phyloP scores from a whole-genome alignment of 2,797 vertebrate species.

The Myotis daubentonii region DNA sequence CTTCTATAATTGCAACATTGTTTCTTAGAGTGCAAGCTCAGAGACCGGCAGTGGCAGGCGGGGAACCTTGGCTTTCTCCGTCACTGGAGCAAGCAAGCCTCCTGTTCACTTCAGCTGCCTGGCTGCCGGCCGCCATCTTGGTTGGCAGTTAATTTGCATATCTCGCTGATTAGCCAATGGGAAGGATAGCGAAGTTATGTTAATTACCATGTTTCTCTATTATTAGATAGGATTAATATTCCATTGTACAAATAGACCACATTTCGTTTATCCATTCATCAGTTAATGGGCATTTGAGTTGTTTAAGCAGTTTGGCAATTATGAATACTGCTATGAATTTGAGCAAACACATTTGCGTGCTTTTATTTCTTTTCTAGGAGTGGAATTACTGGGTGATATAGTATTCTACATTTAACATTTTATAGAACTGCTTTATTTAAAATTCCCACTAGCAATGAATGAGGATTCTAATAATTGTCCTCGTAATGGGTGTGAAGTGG shows the following conservation, averaged over 20 bases:
- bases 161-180: too few relatives aligned
- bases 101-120: too few relatives aligned
- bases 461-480: not conserved
- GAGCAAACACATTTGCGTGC: not conserved
- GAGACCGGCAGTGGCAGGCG: too few relatives aligned
- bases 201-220: too few relatives aligned
- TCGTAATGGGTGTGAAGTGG: not conserved
- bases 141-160: too few relatives aligned
- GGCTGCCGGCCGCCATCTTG: too few relatives aligned
- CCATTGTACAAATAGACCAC: not conserved
- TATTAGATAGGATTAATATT: not conserved
- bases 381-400: not conserved
- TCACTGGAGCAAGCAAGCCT: too few relatives aligned
- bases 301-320: not conserved
- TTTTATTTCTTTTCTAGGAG: not conserved
- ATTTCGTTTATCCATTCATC: not conserved
- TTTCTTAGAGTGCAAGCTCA: too few relatives aligned
- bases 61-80: too few relatives aligned
- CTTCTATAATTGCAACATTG: too few relatives aligned
- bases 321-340: not conserved
- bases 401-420: not conserved
- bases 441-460: not conserved
- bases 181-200: too few relatives aligned
- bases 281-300: not conserved
- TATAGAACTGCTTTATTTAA: not conserved